Percentiles rank a stretch among this genome's conserved stretches.
phyloP scores from a whole-genome alignment of 1,140 invertebrate genomes.

The Daktulosphaira vitifoliae region DNA sequence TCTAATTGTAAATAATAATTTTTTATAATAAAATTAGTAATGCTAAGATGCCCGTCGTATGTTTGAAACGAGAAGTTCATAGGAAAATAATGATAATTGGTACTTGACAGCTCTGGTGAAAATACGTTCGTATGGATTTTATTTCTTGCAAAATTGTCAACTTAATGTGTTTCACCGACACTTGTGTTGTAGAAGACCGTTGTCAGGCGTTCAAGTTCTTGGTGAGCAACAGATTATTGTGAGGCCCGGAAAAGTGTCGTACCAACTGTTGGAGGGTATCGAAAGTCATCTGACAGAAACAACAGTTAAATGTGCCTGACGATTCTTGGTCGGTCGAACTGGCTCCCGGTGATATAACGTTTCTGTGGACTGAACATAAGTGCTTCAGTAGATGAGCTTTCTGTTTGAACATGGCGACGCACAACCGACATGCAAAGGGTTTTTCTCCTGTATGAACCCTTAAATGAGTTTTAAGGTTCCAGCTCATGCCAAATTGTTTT shows the following conservation, averaged over 20 bases:
- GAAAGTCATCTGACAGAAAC: slow-evolving; percentile 73
- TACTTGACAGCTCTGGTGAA: too few relatives aligned
- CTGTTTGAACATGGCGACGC: slow-evolving; percentile 81
- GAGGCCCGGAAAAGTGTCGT: slow-evolving; percentile 71
- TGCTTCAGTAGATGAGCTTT: slow-evolving; percentile 78
- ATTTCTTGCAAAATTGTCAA: too few relatives aligned
- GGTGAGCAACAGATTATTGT: slow-evolving; percentile 73
- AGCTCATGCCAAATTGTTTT: slow-evolving; percentile 81
- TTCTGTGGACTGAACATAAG: slow-evolving; percentile 73
- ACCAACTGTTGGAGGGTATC: slow-evolving; percentile 74
- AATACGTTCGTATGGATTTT: too few relatives aligned
- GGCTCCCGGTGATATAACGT: slow-evolving; percentile 66
- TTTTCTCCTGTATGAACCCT: slow-evolving; percentile 79
- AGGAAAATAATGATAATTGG: too few relatives aligned
- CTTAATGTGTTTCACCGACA: too few relatives aligned
- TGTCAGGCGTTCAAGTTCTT: slow-evolving; percentile 62
- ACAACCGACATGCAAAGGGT: slow-evolving; percentile 74
- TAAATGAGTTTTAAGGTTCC: slow-evolving; percentile 78
- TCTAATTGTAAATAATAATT: too few relatives aligned
- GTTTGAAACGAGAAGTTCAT: too few relatives aligned
- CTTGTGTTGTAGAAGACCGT: slow-evolving; percentile 39
- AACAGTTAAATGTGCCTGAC: slow-evolving; percentile 62
- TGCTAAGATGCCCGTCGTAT: too few relatives aligned
- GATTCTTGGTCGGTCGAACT: slow-evolving; percentile 50
- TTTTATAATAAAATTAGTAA: too few relatives aligned